phyloP scores from a whole-genome alignment of 2,797 vertebrate species.

The Morelia viridis region DNA sequence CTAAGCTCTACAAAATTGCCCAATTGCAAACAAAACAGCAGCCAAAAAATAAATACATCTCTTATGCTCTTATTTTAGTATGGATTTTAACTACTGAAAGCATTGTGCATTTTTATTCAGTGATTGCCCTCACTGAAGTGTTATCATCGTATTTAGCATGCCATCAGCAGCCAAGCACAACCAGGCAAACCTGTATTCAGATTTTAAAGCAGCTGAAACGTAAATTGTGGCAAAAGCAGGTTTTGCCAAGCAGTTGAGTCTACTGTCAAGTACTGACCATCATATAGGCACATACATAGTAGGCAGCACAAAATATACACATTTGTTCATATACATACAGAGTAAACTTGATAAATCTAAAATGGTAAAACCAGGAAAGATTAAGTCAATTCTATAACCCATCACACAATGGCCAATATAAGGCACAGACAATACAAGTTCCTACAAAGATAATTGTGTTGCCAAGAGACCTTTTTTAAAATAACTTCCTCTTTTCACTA shows the following conservation, averaged over 20 bases:
- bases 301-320: neutral
- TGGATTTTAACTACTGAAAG: constrained; percentile 56
- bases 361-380: constrained; percentile 14
- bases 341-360: neutral
- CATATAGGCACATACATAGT: neutral
- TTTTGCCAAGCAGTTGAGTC: constrained; percentile 51
- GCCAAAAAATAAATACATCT: constrained; percentile 58
- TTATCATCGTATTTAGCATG: constrained; percentile 71
- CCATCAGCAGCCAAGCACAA: constrained; percentile 79
- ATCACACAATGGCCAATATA: neutral
- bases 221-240: constrained; percentile 71
- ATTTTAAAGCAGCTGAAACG: constrained; percentile 79
- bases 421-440: neutral
- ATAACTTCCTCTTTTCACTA: neutral
- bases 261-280: constrained; percentile 32
- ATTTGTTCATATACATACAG: neutral
- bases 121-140: constrained; percentile 60
- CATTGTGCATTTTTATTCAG: constrained; percentile 61
- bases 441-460: neutral
- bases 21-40: constrained; percentile 53
- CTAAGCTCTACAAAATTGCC: constrained; percentile 49
- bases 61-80: constrained; percentile 55
- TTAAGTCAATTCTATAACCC: neutral
- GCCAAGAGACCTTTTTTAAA: neutral
- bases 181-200: constrained; percentile 79